These are phyloP conservation scores for Vidua chalybeata DNA, from an alignment of 2,113 vertebrate genomes.

Conservation along the genomic window DNA sequence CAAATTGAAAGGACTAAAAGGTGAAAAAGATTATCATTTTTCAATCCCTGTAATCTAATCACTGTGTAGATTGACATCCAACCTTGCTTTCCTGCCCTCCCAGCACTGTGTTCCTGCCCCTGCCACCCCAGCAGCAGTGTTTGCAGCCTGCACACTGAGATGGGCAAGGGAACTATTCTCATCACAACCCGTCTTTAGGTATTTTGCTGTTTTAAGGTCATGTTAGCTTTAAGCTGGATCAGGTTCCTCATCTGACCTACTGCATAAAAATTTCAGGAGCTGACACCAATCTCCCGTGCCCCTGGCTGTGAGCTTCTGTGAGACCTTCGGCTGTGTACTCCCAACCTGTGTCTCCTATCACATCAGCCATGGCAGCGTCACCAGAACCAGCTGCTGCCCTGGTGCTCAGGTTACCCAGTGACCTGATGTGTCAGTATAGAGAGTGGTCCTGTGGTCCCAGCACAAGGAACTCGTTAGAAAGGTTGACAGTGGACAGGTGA, in stretches of 20 bases:
- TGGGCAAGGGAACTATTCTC: neutral
- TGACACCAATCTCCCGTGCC: neutral
- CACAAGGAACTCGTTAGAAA: neutral
- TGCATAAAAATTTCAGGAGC: neutral
- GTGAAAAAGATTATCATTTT: neutral
- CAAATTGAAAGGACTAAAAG: neutral
- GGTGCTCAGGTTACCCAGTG: rapidly evolving
- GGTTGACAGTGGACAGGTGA: neutral
- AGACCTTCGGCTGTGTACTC: rapidly evolving
- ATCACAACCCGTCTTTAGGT: rapidly evolving
- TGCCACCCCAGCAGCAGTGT: neutral
- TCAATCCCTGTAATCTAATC: neutral
- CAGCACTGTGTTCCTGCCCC: neutral
- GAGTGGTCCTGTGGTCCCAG: rapidly evolving
- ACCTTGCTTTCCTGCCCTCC: neutral
- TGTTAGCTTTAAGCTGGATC: neutral
- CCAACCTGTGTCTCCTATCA: rapidly evolving
- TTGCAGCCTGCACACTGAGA: neutral
- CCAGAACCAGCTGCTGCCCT: neutral
- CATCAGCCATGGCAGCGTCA: rapidly evolving
- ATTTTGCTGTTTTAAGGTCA: neutral
- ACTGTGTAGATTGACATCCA: neutral
- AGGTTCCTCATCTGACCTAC: neutral
- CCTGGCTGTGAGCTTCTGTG: neutral
- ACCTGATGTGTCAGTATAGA: rapidly evolving